These are phyloP conservation scores for Pristionchus arcanus DNA, from an alignment of 2,888 invertebrate genomes.

Conservation along the genomic window DNA sequence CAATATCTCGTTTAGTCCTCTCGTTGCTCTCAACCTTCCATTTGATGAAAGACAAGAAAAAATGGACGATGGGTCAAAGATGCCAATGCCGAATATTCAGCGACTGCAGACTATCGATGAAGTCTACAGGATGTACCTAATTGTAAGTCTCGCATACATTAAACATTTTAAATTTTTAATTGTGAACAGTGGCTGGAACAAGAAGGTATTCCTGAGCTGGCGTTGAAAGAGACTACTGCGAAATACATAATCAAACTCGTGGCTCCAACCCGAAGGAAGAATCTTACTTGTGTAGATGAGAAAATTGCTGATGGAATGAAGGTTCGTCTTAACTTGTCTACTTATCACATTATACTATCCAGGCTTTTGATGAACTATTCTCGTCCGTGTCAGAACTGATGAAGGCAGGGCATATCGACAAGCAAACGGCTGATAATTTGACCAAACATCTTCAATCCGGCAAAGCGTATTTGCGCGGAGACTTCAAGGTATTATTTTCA, in stretches of 20 bases:
- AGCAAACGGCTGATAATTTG: neutral
- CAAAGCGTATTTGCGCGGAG: neutral
- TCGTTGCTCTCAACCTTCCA: neutral
- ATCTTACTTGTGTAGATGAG: neutral
- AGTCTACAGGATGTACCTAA: slow-evolving; percentile 4
- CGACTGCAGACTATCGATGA: slow-evolving; percentile 2
- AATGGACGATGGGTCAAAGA: neutral
- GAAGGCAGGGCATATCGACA: neutral
- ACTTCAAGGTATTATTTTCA: neutral
- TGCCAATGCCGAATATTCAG: neutral
- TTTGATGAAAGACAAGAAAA: neutral
- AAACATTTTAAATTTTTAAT: neutral
- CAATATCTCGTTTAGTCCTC: neutral
- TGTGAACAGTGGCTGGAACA: neutral
- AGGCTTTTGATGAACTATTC: neutral
- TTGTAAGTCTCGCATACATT: neutral
- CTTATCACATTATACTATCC: neutral
- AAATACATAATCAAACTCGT: neutral
- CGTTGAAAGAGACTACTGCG: neutral
- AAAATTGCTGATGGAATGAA: neutral
- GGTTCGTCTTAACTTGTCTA: neutral
- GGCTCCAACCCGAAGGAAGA: neutral
- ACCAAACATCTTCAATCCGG: neutral
- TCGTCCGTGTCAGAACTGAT: neutral
- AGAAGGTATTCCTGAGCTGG: neutral